Conservation (phyloP, 2,797 vertebrate species). For the Vipera latastei region DNA sequence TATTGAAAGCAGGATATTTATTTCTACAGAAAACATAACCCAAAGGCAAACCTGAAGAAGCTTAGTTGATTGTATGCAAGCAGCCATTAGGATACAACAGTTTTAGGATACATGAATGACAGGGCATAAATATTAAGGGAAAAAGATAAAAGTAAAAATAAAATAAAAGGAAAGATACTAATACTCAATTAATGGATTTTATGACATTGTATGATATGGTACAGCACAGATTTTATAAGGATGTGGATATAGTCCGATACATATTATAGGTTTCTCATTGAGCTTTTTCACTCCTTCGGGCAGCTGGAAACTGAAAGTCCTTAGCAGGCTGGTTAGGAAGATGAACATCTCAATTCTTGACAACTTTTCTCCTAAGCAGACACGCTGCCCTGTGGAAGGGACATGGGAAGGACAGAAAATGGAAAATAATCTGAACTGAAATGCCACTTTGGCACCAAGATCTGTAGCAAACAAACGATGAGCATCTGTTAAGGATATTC, state of each 20-base stretch:
- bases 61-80: not conserved
- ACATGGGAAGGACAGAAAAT: not conserved
- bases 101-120: not conserved
- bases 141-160: not conserved
- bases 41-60: not conserved
- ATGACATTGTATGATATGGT: not conserved
- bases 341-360: not conserved
- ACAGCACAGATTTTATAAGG: not conserved
- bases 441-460: not conserved
- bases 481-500: not conserved
- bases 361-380: not conserved
- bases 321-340: not conserved
- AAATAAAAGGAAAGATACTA: not conserved
- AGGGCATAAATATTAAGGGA: not conserved
- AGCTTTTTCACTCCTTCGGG: not conserved
- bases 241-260: rapidly evolving
- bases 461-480: not conserved
- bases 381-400: not conserved
- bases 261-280: not conserved
- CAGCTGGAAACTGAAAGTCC: not conserved
- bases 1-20: not conserved
- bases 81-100: not conserved
- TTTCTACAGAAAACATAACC: not conserved
- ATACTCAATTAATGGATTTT: not conserved
- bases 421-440: not conserved